Evolutionary conservation across 1,140 invertebrate genomes (phyloP), one percentile per base, ranked within the genome.

Genomic region (Lordiphosa collinella): DNA sequence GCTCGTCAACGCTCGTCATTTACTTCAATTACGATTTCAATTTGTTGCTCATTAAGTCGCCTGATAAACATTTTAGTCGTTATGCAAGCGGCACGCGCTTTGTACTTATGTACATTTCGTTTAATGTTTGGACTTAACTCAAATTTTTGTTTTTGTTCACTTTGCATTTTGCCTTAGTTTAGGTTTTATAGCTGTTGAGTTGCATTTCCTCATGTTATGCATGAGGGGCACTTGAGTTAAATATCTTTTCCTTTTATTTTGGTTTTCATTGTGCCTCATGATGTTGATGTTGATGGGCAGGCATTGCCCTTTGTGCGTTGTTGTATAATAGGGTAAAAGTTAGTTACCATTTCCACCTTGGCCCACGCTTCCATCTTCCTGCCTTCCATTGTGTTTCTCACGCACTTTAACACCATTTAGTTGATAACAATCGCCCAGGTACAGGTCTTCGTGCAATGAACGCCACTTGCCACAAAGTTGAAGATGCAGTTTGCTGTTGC

Each of bases 401-500:
- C 76, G 76, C 76, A 82, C 76, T 82, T 82, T 84, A 82, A 82
- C 76, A 82, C 76, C 78, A 84, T 82, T 82, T 82, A 82, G 63
- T 72, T 84, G 72, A 82, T 82, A 84, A 84, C 78, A 84, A 82
- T 82, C 76, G 67, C 13, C 29, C 67, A 58, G 49, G 52, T 47
- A 50, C 68, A 41, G 35, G 38, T 49, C 44, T 50, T 41, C 67
- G 57, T 82, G 71, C 76, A 80, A 80, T 54, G 78, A 44, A 22
- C 18, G 41, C 76, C 76, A 82, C 76, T 82, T 80, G 75, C 75
- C 75, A 53, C 75, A 57, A 46, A 29, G 62, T 47, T 57, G 63
- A 67, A 67, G 63, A 67, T 67, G 46, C 63, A 47, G 62, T 51
- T 65, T 43, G 47, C 43, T 53, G 65, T 61, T 53, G 76, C 76